Percentiles rank a stretch among this genome's conserved stretches.
These are phyloP conservation scores for Pollenia amentaria DNA, from an alignment of 2,888 invertebrate species.

Conservation along the genomic window DNA sequence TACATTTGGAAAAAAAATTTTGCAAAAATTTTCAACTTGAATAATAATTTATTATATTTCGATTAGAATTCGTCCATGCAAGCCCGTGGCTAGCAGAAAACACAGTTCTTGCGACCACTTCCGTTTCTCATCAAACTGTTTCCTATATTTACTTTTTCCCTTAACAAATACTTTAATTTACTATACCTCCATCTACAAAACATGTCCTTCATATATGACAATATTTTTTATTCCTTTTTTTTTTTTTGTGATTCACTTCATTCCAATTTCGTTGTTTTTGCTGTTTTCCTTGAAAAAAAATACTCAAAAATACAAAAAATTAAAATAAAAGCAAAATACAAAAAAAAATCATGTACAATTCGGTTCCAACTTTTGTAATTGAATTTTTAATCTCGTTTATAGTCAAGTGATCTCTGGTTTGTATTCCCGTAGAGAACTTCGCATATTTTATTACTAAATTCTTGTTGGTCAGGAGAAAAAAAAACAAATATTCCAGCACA, in stretches of 20 bases:
- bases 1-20: too few relatives aligned
- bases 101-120: too few relatives aligned
- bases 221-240: slow-evolving; percentile 1
- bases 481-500: background rate
- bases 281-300: slow-evolving; percentile 4
- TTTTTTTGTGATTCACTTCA: background rate
- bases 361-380: slow-evolving; percentile 83
- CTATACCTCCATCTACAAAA: background rate
- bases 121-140: background rate
- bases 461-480: slow-evolving; percentile 31
- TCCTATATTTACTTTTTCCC: background rate
- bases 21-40: too few relatives aligned
- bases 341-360: slow-evolving; percentile 76
- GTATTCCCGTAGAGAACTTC: slow-evolving; percentile 79
- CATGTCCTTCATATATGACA: slow-evolving; percentile 38
- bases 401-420: slow-evolving; percentile 83
- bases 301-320: slow-evolving; percentile 7
- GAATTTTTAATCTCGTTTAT: slow-evolving; percentile 85
- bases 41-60: too few relatives aligned
- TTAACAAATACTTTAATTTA: background rate
- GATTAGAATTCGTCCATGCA: too few relatives aligned
- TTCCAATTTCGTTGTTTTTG: background rate
- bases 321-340: slow-evolving; percentile 3
- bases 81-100: background rate
- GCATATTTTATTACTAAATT: slow-evolving; percentile 80